Percentiles rank a stretch among this genome's conserved stretches.
These are phyloP conservation scores for Condylura cristata DNA, from an alignment of 2,113 vertebrate genomes.

Conservation along the genomic window DNA sequence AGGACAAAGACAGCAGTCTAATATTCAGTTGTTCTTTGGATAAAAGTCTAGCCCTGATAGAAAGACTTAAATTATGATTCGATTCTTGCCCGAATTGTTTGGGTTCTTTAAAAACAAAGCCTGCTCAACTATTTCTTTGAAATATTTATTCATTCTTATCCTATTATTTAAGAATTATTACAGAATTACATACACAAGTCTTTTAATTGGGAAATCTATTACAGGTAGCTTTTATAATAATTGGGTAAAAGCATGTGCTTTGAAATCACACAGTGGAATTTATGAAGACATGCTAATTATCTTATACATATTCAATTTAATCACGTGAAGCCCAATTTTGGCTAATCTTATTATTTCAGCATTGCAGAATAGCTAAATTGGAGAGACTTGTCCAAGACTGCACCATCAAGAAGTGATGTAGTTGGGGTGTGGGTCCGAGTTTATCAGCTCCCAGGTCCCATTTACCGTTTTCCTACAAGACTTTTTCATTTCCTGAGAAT, in stretches of 20 bases:
- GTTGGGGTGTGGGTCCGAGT: background rate
- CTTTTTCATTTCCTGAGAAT: background rate
- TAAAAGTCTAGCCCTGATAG: background rate
- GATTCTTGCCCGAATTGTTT: background rate
- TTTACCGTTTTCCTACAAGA: background rate
- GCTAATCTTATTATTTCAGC: background rate
- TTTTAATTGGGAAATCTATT: background rate
- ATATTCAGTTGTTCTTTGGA: background rate
- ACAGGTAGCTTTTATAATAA: background rate
- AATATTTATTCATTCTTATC: background rate
- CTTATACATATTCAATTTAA: background rate
- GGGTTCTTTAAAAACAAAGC: conserved; percentile 24
- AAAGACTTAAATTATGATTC: background rate
- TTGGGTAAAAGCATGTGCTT: conserved; percentile 18
- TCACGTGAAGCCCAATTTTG: background rate
- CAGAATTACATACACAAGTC: background rate
- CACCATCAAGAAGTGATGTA: background rate
- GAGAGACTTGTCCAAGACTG: background rate
- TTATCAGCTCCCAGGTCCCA: background rate
- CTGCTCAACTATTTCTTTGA: background rate
- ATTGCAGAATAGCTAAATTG: background rate
- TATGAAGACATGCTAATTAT: background rate
- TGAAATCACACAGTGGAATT: background rate
- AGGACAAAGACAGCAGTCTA: background rate
- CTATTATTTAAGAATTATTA: background rate